Conservation (phyloP, 92 coral and sea anemone genomes). For the Metridium senile region DNA sequence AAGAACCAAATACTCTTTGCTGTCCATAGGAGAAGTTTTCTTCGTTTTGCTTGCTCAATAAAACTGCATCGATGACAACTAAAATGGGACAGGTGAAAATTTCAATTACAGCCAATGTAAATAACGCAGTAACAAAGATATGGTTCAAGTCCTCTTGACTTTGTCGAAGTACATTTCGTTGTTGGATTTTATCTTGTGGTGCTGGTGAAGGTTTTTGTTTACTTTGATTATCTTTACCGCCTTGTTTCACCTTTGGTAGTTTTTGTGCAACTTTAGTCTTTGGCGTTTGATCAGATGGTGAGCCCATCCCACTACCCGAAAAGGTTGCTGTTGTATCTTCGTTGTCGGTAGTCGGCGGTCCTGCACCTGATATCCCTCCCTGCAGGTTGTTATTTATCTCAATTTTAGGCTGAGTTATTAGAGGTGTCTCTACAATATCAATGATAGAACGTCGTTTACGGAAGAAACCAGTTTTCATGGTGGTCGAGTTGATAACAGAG, state of each 20-base stretch:
- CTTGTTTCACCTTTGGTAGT: not conserved
- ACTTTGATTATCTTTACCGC: not conserved
- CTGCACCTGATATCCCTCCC: conserved; percentile 35
- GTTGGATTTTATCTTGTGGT: conserved; percentile 33
- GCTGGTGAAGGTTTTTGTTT: not conserved
- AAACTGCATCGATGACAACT: conserved; percentile 68
- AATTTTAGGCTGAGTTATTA: conserved; percentile 5
- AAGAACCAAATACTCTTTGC: conserved; percentile 88
- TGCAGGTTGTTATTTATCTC: not conserved
- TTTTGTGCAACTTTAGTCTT: not conserved
- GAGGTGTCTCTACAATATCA: conserved; percentile 35
- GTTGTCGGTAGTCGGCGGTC: conserved; percentile 4
- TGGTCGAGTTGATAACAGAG: conserved; percentile 80
- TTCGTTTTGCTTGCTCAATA: conserved; percentile 71
- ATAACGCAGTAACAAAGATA: conserved; percentile 67
- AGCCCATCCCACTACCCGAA: conserved; percentile 35
- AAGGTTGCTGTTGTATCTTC: not conserved
- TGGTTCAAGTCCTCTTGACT: conserved; percentile 51
- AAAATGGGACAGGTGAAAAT: conserved; percentile 66
- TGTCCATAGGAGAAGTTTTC: conserved; percentile 76
- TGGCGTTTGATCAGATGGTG: conserved; percentile 3
- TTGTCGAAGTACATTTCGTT: conserved; percentile 61
- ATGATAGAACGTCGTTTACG: conserved; percentile 55
- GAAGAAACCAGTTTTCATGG: conserved; percentile 91
- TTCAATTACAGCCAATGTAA: conserved; percentile 57